Conservation (phyloP, 1,140 invertebrate species). For the Aphaenogaster rudis region DNA sequence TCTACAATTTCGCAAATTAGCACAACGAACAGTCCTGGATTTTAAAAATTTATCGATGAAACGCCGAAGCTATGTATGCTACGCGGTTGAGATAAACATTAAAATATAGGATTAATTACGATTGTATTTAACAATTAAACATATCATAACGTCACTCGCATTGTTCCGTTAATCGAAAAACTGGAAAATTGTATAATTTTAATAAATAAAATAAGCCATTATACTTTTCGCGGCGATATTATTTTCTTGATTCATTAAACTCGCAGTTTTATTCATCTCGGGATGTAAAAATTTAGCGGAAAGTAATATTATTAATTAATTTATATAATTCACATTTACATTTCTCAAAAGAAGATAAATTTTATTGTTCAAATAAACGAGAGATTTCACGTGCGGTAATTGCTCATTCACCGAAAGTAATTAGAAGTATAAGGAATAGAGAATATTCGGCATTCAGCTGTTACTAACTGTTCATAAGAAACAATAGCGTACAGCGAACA, state of each 20-base stretch:
- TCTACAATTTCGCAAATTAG: neutral
- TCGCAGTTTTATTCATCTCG: conserved; percentile 11
- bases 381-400: neutral
- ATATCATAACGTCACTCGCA: neutral
- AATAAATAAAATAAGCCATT: neutral
- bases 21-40: neutral
- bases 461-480: neutral
- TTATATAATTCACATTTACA: neutral
- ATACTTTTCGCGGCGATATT: neutral
- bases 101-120: conserved; percentile 11
- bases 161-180: neutral
- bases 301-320: conserved; percentile 18
- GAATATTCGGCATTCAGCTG: neutral
- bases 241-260: conserved; percentile 21
- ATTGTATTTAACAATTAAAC: neutral
- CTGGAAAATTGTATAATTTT: neutral
- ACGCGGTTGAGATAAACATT: neutral
- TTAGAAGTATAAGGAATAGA: neutral
- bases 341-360: neutral
- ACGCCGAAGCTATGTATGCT: neutral
- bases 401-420: neutral
- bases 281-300: neutral
- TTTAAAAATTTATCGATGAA: conserved; percentile 19
- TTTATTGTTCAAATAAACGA: neutral
- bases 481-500: neutral